These are phyloP conservation scores for Apis dorsata DNA, from an alignment of 1,140 invertebrate species.

Conservation along the genomic window DNA sequence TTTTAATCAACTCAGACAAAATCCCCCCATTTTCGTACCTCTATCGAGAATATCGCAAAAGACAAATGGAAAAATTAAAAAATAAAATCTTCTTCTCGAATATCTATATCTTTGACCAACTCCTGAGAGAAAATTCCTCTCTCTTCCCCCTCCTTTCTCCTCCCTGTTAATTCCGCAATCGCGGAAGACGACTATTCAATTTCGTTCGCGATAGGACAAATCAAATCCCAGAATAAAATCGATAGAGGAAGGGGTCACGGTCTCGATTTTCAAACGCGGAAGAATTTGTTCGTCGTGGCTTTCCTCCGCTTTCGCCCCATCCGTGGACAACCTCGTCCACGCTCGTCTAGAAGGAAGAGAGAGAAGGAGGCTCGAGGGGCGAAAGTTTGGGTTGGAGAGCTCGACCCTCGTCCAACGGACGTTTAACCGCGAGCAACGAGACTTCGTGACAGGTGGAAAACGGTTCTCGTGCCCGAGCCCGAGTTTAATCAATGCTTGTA, in stretches of 20 bases:
- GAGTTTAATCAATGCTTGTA: conserved; percentile 68
- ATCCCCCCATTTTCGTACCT: no score
- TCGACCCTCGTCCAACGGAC: conserved; percentile 37
- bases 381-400: conserved; percentile 26
- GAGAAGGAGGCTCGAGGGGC: not conserved
- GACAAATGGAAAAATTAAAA: no score
- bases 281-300: conserved; percentile 35
- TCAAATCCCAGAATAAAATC: conserved; percentile 20
- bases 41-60: no score
- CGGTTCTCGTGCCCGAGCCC: conserved; percentile 53
- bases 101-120: no score
- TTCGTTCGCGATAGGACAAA: conserved; percentile 17
- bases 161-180: not conserved
- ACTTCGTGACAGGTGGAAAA: conserved; percentile 8
- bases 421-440: conserved; percentile 44
- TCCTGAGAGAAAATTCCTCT: not conserved
- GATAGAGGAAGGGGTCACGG: not conserved
- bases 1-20: no score
- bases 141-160: no score
- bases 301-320: not conserved
- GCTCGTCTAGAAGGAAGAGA: not conserved
- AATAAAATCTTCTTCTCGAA: no score
- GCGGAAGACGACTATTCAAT: conserved; percentile 15
- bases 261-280: conserved; percentile 46
- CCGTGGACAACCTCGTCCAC: no score